phyloP scores from a whole-genome alignment of 2,113 vertebrate species.

The Ceratotherium simum region DNA sequence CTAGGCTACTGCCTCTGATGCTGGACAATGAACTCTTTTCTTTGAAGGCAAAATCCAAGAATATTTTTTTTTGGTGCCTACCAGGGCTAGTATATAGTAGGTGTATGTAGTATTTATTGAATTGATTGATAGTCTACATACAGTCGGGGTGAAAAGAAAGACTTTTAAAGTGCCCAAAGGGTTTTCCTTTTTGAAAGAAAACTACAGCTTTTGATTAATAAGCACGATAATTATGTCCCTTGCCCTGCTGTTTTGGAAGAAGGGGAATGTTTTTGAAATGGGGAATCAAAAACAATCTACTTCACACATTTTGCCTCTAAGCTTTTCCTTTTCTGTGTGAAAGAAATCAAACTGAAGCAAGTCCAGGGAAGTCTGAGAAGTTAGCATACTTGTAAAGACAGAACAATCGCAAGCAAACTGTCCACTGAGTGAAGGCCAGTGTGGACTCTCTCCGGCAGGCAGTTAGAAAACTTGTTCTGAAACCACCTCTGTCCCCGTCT shows the following conservation, averaged over 20 bases:
- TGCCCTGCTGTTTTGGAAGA: slow-evolving; percentile 8
- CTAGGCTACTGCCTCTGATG: neutral
- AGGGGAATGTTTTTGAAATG: slow-evolving; percentile 8
- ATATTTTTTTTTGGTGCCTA: neutral
- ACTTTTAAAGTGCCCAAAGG: neutral
- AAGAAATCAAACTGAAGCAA: slow-evolving; percentile 43
- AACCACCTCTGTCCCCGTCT: neutral
- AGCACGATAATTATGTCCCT: slow-evolving; percentile 33
- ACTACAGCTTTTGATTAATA: slow-evolving; percentile 58
- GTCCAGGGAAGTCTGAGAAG: neutral
- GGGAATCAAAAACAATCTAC: neutral
- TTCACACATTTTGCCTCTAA: neutral
- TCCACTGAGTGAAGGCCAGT: neutral
- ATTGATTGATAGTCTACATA: slow-evolving; percentile 55
- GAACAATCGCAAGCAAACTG: neutral
- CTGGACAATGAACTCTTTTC: neutral
- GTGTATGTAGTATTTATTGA: slow-evolving; percentile 17
- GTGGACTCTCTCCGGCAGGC: neutral
- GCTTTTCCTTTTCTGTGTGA: slow-evolving; percentile 19
- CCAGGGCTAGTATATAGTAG: neutral
- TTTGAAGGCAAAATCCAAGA: neutral
- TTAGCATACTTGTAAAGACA: neutral
- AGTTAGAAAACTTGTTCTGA: neutral
- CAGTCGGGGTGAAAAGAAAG: neutral
- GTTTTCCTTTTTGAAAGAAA: slow-evolving; percentile 61